Evolutionary conservation across 2,888 invertebrate genomes (phyloP), one percentile per base, ranked within the genome.

Genomic region (Harpalus rufipes): DNA sequence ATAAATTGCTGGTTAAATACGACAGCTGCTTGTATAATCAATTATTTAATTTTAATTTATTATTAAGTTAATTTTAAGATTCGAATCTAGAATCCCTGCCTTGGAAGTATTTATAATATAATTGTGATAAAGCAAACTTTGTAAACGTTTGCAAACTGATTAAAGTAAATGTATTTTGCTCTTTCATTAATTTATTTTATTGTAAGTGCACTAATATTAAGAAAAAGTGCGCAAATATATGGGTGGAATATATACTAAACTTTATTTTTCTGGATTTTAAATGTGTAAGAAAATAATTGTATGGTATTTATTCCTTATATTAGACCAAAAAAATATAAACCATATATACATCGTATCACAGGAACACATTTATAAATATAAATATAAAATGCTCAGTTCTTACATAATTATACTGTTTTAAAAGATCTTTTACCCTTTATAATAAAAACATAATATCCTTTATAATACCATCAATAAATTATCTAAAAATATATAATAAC

Each of bases 91-190:
- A 78, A 78, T 78, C 78, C 58, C 78, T 84, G 63, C 78, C 25
- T 74, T 51, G 78, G 84, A 84, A 78, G 84, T 84, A 84, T 84
- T 84, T 78, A 84, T 84, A 78, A 76, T 44, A 74, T 84, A 63
- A 84, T 84, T 84, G 84, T 84, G 84, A 84, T 84, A 84, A 72
- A 63, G 84, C 84, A 65, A 65, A 84, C 84, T 84, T 7, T 84
- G 76, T 76, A 76, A 44, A 76, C 41, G 78, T 84, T 84, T 84
- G 76, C 83, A 83, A 63, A 78, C 59, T 61, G 58, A 72, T 58
- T 76, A 72, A 72, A 32, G 78, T 78, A 78, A 78, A 76, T 84
- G 81, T 81, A 81, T 65, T 84, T 80, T 80, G 39, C 61, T 80
- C 61, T 58, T 78, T 61, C 41, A 80, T 61, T 78, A 80, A 80